Conservation (phyloP, 1,140 invertebrate genomes). For the Heliconius melpomene region DNA sequence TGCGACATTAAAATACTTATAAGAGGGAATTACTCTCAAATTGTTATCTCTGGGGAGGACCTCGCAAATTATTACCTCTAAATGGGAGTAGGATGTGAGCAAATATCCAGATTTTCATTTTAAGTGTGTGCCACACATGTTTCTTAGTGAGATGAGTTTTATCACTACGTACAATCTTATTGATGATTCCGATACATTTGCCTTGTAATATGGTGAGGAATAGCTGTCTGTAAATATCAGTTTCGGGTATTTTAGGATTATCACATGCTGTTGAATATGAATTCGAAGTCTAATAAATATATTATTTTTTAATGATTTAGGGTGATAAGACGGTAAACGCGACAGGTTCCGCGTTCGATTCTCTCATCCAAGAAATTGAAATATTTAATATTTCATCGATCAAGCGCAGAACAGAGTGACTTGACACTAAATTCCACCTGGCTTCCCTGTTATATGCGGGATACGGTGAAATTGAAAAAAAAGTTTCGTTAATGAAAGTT, state of each 20-base stretch:
- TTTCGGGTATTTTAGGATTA: not conserved
- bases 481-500: too few species aligned
- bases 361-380: too few species aligned
- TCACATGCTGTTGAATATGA: too few species aligned
- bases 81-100: constrained; percentile 3
- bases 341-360: too few species aligned
- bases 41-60: constrained; percentile 11
- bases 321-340: too few species aligned
- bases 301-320: too few species aligned
- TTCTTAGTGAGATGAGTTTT: not conserved
- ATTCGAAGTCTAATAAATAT: too few species aligned
- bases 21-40: not conserved
- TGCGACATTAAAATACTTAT: constrained; percentile 1
- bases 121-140: not conserved
- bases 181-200: not conserved
- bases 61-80: constrained; percentile 4
- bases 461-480: too few species aligned
- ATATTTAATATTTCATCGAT: too few species aligned
- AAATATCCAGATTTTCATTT: constrained; percentile 5
- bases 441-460: too few species aligned
- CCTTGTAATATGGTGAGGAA: not conserved
- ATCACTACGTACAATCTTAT: not conserved
- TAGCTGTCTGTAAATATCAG: not conserved
- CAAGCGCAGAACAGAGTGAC: too few species aligned
- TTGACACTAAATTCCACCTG: too few species aligned